Evolutionary conservation across 2,797 vertebrate species (phyloP), one percentile per base, ranked within the genome.

Genomic region (Amazona ochrocephala): DNA sequence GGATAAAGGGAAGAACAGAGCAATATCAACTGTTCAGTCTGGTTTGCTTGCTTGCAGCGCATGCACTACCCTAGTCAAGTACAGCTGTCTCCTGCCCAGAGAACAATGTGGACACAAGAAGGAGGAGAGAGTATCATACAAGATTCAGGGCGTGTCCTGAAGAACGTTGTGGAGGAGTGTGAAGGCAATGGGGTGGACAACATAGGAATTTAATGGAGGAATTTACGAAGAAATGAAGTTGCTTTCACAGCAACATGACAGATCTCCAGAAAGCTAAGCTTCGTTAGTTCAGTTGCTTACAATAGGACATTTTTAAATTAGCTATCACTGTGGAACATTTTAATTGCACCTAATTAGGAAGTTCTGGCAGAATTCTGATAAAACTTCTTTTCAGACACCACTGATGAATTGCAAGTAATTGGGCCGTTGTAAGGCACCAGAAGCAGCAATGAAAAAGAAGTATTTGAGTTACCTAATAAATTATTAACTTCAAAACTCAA

Each of bases 271-370:
- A 89, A 82, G 79, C 5, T 21, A 80, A 91, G 50, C 47, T 80
- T 70, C 47, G 5, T 67, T 77, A 66, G 7, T 66, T 83, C 42
- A 39, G 11, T 15, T 76, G 68, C 68, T 70, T 73, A 66, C n/a
- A 62, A 62, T 89, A 82, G 45, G 87, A 53, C n/a, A 82, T 91
- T 94, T 94, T 87, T 23, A 91, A 91, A 26, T 65, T 41, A 44
- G 16, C 37, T 70, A 66, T 89, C 39, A 23, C 19, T 39, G n/a
- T 58, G 26, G 15, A 92, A 89, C 23, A 78, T 74, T 91, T 72
- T 84, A 94, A 94, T 89, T 89, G 68, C 50, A 67, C 37, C 23
- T 67, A 84, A 86, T 67, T 89, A 87, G 58, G 44, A 76, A 82
- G 32, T 83, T 93, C 67, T 85, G 53, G 32, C 45, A 91, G 64